phyloP scores from a whole-genome alignment of 2,113 vertebrate species.

The Panthera tigris region DNA sequence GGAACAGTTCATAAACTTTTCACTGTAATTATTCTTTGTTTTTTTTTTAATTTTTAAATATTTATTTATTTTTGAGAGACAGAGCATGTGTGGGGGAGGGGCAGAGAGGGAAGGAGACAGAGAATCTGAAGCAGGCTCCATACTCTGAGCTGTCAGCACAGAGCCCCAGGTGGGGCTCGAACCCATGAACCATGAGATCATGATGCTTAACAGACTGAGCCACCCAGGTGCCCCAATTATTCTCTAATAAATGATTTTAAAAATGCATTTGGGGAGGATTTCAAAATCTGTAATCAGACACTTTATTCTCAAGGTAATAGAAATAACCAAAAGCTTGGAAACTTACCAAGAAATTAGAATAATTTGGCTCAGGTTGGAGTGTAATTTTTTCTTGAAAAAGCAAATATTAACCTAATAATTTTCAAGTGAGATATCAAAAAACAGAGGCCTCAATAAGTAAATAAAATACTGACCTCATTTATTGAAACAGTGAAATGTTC shows the following conservation, averaged over 20 bases:
- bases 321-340: neutral
- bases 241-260: neutral
- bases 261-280: neutral
- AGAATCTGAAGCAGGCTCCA: too few species aligned
- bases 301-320: neutral
- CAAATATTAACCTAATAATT: neutral
- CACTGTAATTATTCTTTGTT: neutral
- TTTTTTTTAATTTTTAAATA: neutral
- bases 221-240: too few species aligned
- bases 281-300: neutral
- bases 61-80: too few species aligned
- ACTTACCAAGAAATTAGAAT: neutral
- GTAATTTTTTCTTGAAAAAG: neutral
- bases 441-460: neutral
- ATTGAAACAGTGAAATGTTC: neutral
- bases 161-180: too few species aligned
- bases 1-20: neutral
- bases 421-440: neutral
- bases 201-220: too few species aligned
- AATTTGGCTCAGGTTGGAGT: neutral
- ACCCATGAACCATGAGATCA: too few species aligned
- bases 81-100: too few species aligned
- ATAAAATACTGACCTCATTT: neutral
- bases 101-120: too few species aligned
- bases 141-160: too few species aligned